phyloP scores from a whole-genome alignment of 2,797 vertebrate species.

The Ataeniobius toweri region DNA sequence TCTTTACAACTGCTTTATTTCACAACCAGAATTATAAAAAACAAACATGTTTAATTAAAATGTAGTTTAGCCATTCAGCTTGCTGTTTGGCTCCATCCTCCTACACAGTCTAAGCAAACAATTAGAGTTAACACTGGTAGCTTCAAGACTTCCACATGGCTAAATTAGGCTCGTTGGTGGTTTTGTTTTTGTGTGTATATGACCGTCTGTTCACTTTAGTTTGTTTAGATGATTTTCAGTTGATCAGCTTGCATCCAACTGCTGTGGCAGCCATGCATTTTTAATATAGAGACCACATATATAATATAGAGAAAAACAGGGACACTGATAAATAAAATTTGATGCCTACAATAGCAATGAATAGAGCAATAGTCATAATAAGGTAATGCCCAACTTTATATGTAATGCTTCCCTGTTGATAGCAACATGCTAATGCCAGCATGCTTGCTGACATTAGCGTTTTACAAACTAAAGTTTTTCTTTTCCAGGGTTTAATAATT shows the following conservation, averaged over 20 bases:
- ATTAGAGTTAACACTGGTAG: conserved; percentile 42
- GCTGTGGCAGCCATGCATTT: conserved; percentile 64
- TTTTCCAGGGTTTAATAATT: not conserved
- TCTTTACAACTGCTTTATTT: conserved; percentile 40
- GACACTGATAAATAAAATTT: conserved; percentile 11
- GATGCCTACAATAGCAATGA: not conserved
- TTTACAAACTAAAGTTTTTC: not conserved
- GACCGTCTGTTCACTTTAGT: conserved; percentile 44
- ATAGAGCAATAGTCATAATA: conserved; percentile 18
- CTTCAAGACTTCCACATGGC: conserved; percentile 15
- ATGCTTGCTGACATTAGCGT: not conserved
- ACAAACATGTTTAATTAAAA: conserved; percentile 65
- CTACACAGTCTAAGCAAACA: conserved; percentile 29
- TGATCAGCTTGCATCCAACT: conserved; percentile 36
- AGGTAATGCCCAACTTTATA: too few relatives aligned
- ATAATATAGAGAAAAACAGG: conserved; percentile 40
- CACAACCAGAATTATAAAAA: conserved; percentile 66
- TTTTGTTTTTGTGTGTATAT: conserved; percentile 13
- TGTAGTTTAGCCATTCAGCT: conserved; percentile 40
- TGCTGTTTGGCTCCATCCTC: conserved; percentile 18
- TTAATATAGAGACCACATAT: conserved; percentile 70
- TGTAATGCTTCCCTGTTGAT: not conserved
- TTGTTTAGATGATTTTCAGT: conserved; percentile 71
- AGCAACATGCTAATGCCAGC: not conserved
- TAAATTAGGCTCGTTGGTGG: conserved; percentile 17